Percentiles rank a stretch among this genome's conserved stretches.
These are phyloP conservation scores for Carterocephalus palaemon DNA, from an alignment of 2,888 invertebrate genomes.

Conservation along the genomic window DNA sequence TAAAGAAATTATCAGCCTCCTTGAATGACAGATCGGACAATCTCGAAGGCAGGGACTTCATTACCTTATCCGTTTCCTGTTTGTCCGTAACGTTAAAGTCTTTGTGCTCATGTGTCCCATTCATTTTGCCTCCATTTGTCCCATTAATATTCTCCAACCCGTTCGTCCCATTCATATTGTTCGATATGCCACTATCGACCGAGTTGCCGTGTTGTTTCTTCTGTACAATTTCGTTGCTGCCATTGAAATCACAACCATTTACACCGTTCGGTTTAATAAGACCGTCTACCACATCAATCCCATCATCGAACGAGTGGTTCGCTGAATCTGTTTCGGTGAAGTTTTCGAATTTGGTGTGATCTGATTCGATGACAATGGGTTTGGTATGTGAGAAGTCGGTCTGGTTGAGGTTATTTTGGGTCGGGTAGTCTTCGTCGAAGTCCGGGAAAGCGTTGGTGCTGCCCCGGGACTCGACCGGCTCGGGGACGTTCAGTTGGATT, in stretches of 20 bases:
- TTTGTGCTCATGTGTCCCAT: constrained; percentile 36
- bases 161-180: constrained; percentile 53
- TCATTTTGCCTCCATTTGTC: constrained; percentile 37
- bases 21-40: constrained; percentile 63
- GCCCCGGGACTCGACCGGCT: constrained; percentile 62
- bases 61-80: constrained; percentile 38
- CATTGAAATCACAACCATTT: constrained; percentile 41
- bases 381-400: constrained; percentile 71
- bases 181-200: constrained; percentile 69
- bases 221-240: constrained; percentile 39
- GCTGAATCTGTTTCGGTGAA: constrained; percentile 61
- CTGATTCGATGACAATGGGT: constrained; percentile 70
- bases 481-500: constrained; percentile 64
- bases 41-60: constrained; percentile 49
- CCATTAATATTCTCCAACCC: constrained; percentile 37
- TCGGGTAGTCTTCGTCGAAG: constrained; percentile 68
- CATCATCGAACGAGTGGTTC: constrained; percentile 69
- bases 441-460: constrained; percentile 58
- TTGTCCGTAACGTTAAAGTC: constrained; percentile 28
- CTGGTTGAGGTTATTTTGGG: constrained; percentile 69
- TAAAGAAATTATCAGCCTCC: constrained; percentile 51
- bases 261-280: constrained; percentile 43
- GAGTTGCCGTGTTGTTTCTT: constrained; percentile 65
- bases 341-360: constrained; percentile 56
- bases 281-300: constrained; percentile 65